Evolutionary conservation across 30 jellyfish, hydroid and myxozoan genomes (phyloP).

Genomic region (Aurelia sp.): DNA sequence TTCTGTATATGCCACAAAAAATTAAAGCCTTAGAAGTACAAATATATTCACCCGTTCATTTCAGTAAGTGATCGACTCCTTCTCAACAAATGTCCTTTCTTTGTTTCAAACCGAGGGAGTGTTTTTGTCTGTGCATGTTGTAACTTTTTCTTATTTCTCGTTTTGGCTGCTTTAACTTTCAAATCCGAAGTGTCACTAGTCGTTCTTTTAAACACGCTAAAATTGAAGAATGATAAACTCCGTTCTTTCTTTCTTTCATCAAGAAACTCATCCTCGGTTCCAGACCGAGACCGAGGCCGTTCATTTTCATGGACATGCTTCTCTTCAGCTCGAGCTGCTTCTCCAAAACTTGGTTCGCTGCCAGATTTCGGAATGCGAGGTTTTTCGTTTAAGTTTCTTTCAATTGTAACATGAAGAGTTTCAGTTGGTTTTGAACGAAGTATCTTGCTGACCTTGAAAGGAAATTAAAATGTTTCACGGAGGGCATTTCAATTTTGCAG

Average conservation of each 20-base stretch:
- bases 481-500: too few relatives aligned
- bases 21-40: background rate
- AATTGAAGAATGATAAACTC: slow-evolving; percentile 78
- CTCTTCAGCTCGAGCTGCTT: slow-evolving; percentile 4
- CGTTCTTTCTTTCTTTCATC: slow-evolving; percentile 55
- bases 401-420: slow-evolving; percentile 66
- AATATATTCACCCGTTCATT: slow-evolving; percentile 13
- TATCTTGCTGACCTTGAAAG: slow-evolving; percentile 45
- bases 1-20: background rate
- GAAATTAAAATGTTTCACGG: background rate
- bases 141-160: slow-evolving; percentile 45
- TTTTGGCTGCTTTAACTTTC: slow-evolving; percentile 37
- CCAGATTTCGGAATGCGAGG: background rate
- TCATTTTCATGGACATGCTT: slow-evolving; percentile 4
- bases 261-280: background rate
- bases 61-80: slow-evolving; percentile 62
- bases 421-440: slow-evolving; percentile 59
- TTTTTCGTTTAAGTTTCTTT: slow-evolving; percentile 24
- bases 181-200: slow-evolving; percentile 69
- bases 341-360: background rate
- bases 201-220: slow-evolving; percentile 80
- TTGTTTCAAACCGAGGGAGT: slow-evolving; percentile 3
- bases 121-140: slow-evolving; percentile 10
- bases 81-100: background rate
- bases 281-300: background rate